Percentiles rank a stretch among this genome's conserved stretches.
Evolutionary conservation across 2,113 vertebrate genomes (phyloP).

Genomic region (Illadopsis cleaveri): DNA sequence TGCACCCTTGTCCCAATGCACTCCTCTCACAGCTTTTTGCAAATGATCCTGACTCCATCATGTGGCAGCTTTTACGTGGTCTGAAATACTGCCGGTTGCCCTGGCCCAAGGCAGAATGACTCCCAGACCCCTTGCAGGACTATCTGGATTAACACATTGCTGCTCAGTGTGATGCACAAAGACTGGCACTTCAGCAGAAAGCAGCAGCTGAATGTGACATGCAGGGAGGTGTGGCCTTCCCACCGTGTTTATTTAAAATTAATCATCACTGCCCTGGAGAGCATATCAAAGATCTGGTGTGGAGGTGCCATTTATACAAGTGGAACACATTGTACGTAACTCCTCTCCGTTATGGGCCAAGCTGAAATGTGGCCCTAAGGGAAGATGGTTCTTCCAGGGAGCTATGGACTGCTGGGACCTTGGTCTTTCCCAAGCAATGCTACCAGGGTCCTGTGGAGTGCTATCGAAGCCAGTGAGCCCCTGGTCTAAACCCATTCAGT

Average conservation of each 20-base stretch:
- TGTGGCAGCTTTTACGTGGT: neutral
- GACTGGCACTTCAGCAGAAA: neutral
- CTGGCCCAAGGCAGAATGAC: neutral
- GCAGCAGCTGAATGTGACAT: neutral
- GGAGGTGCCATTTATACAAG: neutral
- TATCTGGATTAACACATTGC: neutral
- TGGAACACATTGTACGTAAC: neutral
- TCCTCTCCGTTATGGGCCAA: neutral
- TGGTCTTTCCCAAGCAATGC: neutral
- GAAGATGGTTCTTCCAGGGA: neutral
- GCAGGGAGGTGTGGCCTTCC: neutral
- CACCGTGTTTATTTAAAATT: neutral
- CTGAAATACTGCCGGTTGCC: neutral
- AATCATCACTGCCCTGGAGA: neutral
- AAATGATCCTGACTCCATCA: neutral
- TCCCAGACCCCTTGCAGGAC: neutral
- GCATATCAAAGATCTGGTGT: neutral
- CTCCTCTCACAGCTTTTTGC: neutral
- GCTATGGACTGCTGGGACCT: neutral
- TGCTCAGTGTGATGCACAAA: accelerated
- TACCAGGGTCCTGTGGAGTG: neutral
- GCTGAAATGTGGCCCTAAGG: neutral
- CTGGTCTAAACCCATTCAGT: neutral
- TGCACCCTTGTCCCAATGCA: accelerated
- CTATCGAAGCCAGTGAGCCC: neutral